These are phyloP conservation scores for Diprion similis DNA, from an alignment of 1,140 invertebrate species.

Conservation along the genomic window DNA sequence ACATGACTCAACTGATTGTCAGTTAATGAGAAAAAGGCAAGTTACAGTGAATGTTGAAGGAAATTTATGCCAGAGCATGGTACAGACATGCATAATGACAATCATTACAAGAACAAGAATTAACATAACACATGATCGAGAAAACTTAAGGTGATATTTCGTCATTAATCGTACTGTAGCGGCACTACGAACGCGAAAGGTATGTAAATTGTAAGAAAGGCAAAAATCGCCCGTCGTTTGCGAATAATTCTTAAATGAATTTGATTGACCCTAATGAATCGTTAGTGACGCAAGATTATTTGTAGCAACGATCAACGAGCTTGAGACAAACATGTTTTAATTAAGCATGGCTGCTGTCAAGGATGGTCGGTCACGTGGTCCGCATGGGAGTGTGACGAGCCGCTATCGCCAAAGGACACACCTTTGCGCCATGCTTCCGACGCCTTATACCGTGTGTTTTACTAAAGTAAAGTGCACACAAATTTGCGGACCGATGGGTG, in stretches of 20 bases:
- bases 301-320: not conserved
- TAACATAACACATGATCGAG: too few species aligned
- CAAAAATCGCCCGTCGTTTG: not conserved
- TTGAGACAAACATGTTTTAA: constrained; percentile 9
- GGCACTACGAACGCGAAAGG: not conserved
- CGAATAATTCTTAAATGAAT: constrained; percentile 3
- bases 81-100: too few species aligned
- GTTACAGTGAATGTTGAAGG: too few species aligned
- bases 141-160: not conserved
- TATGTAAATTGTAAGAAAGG: not conserved
- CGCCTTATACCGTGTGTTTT: too few species aligned
- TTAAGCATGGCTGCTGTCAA: constrained; percentile 15
- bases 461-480: too few species aligned
- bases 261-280: constrained; percentile 2
- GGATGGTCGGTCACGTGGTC: constrained; percentile 7
- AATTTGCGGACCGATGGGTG: too few species aligned
- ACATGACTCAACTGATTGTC: too few species aligned
- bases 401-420: not conserved
- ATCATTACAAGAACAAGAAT: too few species aligned
- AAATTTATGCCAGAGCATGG: too few species aligned
- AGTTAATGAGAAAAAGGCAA: too few species aligned
- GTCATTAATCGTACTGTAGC: not conserved
- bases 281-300: not conserved
- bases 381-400: not conserved
- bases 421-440: too few species aligned